Evolutionary conservation across 1,140 invertebrate species (phyloP), one percentile per base, ranked within the genome.

Genomic region (Drosophila parabipectinata): DNA sequence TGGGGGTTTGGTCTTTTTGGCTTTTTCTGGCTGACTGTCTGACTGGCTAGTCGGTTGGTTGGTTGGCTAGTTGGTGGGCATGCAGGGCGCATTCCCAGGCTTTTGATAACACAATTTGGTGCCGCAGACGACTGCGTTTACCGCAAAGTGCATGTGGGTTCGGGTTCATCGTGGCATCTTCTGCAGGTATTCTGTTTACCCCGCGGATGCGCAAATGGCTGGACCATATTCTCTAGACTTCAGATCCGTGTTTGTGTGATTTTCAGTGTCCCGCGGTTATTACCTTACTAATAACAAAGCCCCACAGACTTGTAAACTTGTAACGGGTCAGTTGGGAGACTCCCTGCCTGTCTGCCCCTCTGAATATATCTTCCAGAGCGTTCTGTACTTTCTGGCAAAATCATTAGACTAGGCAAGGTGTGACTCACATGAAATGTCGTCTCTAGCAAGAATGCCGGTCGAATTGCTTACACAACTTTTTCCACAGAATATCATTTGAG

Each of bases 131-230:
- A 72, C 78, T 85, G 74, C 64, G 81, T 89, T 84, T 88, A 88
- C 83, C 84, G 83, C 83, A 88, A 88, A 89, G 79, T 84, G 84
- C 83, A 89, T 88, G 72, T 89, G 79, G 84, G 83, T 73, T 84
- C 80, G 82, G 59, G 64, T 69, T 69, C 67, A 69, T 69, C 51
- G 63, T 76, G 75, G 81, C 71, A 85, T 79, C 80, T 75, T 66
- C 44, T 68, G 18, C 15, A 47, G 15, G 18, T 47, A 34, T 58
- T 62, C 48, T 67, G 26, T 55, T 34, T 12, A 12, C 18, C 44
- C 30, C 41, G 41, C 41, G 41, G 18, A 51, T 52, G 59, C 21
- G 47, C 57, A 30, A 34, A 57, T 41, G 26, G 54, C 39, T 73
- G 55, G 30, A 39, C 51, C 51, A 56, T 55, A 56, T 10, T 37